Conservation (phyloP, 2,797 vertebrate species). For the Prunella strophiata region DNA sequence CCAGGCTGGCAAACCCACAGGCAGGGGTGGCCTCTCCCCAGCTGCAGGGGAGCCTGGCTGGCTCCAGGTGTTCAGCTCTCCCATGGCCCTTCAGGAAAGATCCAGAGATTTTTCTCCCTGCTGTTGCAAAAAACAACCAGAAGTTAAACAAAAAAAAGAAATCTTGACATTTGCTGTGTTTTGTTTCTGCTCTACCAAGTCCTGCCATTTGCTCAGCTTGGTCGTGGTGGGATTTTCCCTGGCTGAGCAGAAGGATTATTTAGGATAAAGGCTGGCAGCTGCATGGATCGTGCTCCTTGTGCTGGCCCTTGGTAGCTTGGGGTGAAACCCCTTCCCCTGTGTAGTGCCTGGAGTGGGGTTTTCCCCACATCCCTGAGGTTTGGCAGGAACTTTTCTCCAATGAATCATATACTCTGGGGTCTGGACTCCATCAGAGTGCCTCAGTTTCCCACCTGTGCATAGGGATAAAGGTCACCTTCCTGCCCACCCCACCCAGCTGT, state of each 20-base stretch:
- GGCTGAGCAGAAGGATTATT: conserved; percentile 41
- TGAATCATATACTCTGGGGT: rapidly evolving
- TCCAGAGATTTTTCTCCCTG: not conserved
- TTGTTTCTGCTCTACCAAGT: not conserved
- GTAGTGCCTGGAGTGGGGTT: rapidly evolving
- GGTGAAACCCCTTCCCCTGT: not conserved
- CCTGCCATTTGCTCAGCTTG: conserved; percentile 42
- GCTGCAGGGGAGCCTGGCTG: not conserved
- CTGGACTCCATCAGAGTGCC: not conserved
- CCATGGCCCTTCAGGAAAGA: not conserved
- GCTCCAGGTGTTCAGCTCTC: not conserved
- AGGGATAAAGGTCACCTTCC: not conserved
- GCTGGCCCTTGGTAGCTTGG: not conserved
- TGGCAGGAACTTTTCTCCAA: not conserved
- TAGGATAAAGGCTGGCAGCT: not conserved
- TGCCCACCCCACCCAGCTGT: not conserved
- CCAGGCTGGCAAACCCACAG: not conserved
- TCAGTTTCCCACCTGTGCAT: not conserved
- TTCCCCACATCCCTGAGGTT: not conserved
- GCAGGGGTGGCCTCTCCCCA: not conserved
- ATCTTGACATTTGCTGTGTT: conserved; percentile 28
- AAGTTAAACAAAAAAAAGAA: not conserved
- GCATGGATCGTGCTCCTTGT: not conserved
- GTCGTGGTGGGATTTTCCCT: not conserved
- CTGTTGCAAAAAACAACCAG: not conserved